A percentile compares a stretch with the other conserved stretches of the same genome.
Conservation (phyloP, 2,797 vertebrate genomes). For the Molossus molossus region DNA sequence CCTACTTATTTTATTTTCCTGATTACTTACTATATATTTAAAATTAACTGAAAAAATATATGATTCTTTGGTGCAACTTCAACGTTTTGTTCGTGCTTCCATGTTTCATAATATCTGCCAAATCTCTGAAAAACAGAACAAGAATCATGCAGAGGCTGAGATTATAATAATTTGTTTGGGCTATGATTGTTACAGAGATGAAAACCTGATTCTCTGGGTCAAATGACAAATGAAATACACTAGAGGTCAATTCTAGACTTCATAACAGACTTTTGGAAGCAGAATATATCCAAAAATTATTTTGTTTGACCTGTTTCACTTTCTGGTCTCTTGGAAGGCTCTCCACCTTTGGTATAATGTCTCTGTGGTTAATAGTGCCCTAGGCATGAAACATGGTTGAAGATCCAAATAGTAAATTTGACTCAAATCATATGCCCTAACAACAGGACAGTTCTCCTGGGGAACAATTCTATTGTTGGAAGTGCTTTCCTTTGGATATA, state of each 20-base stretch:
- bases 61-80: slow-evolving; percentile 75
- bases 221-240: slow-evolving; percentile 85
- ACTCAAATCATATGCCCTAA: slow-evolving; percentile 79
- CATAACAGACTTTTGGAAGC: slow-evolving; percentile 73
- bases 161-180: slow-evolving; percentile 77
- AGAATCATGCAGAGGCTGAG: slow-evolving; percentile 46
- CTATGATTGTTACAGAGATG: slow-evolving; percentile 83
- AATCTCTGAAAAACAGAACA: slow-evolving; percentile 61
- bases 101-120: slow-evolving; percentile 47
- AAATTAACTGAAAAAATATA: slow-evolving; percentile 35
- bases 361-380: slow-evolving; percentile 76
- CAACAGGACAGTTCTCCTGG: slow-evolving; percentile 67
- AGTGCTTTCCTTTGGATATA: slow-evolving; percentile 77
- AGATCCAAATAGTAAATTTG: slow-evolving; percentile 77
- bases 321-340: slow-evolving; percentile 46
- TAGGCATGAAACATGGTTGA: slow-evolving; percentile 74
- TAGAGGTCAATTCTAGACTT: slow-evolving; percentile 81
- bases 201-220: slow-evolving; percentile 85
- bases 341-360: slow-evolving; percentile 63
- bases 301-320: slow-evolving; percentile 78
- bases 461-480: slow-evolving; percentile 78
- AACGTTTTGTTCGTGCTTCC: slow-evolving; percentile 59
- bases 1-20: slow-evolving; percentile 23
- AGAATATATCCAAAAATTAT: slow-evolving; percentile 58
- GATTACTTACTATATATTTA: slow-evolving; percentile 8